A percentile compares a stretch with the other conserved stretches of the same genome.
Conservation (phyloP, 2,797 vertebrate genomes). For the Enteromius unitaeniatus region DNA sequence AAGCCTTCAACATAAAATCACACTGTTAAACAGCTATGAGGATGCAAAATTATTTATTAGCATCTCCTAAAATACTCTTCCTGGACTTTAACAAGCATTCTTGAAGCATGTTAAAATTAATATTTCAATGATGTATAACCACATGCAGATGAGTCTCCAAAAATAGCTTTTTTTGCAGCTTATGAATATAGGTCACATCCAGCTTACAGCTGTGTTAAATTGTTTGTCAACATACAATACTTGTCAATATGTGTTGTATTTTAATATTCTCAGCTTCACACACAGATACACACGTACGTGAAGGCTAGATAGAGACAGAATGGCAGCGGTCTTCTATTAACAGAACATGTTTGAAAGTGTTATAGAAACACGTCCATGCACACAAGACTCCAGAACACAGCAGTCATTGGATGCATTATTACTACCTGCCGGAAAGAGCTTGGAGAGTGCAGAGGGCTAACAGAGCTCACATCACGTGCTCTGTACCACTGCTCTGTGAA, state of each 20-base stretch:
- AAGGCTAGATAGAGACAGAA: slow-evolving; percentile 12
- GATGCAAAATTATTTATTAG: background rate
- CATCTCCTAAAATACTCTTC: background rate
- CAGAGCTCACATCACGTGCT: slow-evolving; percentile 78
- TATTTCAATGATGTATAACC: background rate
- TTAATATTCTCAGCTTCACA: background rate
- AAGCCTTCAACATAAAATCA: background rate
- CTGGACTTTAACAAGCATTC: background rate
- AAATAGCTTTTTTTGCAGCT: slow-evolving; percentile 1
- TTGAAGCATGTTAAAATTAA: background rate
- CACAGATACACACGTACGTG: slow-evolving; percentile 21
- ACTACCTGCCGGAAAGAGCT: slow-evolving; percentile 91
- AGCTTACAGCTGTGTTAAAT: background rate
- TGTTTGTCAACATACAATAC: background rate
- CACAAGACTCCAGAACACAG: background rate
- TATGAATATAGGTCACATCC: slow-evolving; percentile 4
- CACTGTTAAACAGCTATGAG: background rate
- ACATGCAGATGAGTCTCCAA: background rate
- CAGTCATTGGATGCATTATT: background rate
- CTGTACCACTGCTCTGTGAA: slow-evolving; percentile 90
- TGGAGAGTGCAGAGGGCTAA: slow-evolving; percentile 80
- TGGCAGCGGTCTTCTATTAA: background rate
- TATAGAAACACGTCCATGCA: slow-evolving; percentile 34
- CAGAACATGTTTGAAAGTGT: background rate
- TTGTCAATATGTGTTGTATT: background rate